These are phyloP conservation scores for Luidia sarsii DNA, from an alignment of 53 echinoderm and acorn worm genomes.

Conservation along the genomic window DNA sequence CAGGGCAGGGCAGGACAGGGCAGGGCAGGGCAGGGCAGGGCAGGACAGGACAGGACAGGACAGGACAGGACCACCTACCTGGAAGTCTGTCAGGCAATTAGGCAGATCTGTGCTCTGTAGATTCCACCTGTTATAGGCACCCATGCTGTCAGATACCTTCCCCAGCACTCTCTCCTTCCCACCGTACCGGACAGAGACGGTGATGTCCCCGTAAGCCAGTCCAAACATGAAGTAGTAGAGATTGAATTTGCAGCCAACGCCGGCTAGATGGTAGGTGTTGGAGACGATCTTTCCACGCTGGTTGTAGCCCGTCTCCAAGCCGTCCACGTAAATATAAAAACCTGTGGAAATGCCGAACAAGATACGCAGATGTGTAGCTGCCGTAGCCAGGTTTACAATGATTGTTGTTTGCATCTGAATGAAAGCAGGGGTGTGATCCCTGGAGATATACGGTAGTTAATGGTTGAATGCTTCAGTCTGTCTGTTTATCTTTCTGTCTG, in stretches of 20 bases:
- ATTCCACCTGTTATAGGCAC: constrained; percentile 72
- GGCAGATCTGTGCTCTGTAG: constrained; percentile 59
- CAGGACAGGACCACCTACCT: too few relatives aligned
- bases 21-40: too few relatives aligned
- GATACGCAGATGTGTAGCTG: too few relatives aligned
- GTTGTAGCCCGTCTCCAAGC: constrained; percentile 58
- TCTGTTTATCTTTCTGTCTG: too few relatives aligned
- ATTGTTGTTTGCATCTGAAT: too few relatives aligned
- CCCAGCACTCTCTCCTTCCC: constrained; percentile 51
- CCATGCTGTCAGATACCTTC: constrained; percentile 65
- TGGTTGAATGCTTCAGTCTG: too few relatives aligned
- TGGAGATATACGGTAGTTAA: too few relatives aligned
- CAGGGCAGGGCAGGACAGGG: too few relatives aligned
- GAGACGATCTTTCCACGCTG: constrained; percentile 57
- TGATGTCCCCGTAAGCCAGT: constrained; percentile 74
- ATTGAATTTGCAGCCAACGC: constrained; percentile 70
- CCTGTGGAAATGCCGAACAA: constrained; percentile 57
- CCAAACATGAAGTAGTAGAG: constrained; percentile 90
- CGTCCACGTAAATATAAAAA: constrained; percentile 81
- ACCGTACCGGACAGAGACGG: constrained; percentile 48
- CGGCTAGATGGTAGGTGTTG: constrained; percentile 61
- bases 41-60: too few relatives aligned
- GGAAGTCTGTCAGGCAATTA: constrained; percentile 72
- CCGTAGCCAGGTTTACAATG: too few relatives aligned
- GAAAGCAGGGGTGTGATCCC: too few relatives aligned